Evolutionary conservation across 2,113 vertebrate species (phyloP).

Genomic region (Fukomys damarensis): DNA sequence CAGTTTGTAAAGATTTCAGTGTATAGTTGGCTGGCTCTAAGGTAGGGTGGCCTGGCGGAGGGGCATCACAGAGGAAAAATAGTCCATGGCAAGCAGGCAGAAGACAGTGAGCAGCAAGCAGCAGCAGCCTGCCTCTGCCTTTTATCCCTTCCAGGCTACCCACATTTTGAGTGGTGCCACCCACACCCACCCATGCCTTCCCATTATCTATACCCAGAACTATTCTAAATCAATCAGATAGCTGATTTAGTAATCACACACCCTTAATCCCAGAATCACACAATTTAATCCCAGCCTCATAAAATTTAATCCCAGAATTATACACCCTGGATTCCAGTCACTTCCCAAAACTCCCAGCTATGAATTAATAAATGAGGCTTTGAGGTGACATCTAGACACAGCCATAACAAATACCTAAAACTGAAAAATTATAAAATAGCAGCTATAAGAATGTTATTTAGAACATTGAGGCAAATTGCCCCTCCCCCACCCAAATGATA

Average conservation of each 20-base stretch:
- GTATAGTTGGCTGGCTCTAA: not conserved
- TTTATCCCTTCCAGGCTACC: not conserved
- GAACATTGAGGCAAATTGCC: not conserved
- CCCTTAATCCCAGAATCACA: not conserved
- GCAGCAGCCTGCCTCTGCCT: not conserved
- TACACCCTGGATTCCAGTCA: not conserved
- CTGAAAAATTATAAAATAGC: constrained; percentile 13
- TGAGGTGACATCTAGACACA: not conserved
- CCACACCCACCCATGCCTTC: not conserved
- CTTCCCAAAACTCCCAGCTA: not conserved
- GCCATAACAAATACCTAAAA: not conserved
- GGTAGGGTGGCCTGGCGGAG: not conserved
- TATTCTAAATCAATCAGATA: not conserved
- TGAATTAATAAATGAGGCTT: not conserved
- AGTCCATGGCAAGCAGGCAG: not conserved
- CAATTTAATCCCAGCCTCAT: not conserved
- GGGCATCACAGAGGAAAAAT: not conserved
- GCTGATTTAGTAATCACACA: not conserved
- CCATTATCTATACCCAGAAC: not conserved
- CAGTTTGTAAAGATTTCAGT: not conserved
- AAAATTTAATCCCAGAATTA: not conserved
- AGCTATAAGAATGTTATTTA: not conserved
- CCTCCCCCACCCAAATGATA: not conserved
- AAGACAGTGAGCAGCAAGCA: not conserved
- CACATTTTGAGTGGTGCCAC: not conserved